Conservation (phyloP, 2,888 invertebrate genomes). For the Limnephilus lunatus region DNA sequence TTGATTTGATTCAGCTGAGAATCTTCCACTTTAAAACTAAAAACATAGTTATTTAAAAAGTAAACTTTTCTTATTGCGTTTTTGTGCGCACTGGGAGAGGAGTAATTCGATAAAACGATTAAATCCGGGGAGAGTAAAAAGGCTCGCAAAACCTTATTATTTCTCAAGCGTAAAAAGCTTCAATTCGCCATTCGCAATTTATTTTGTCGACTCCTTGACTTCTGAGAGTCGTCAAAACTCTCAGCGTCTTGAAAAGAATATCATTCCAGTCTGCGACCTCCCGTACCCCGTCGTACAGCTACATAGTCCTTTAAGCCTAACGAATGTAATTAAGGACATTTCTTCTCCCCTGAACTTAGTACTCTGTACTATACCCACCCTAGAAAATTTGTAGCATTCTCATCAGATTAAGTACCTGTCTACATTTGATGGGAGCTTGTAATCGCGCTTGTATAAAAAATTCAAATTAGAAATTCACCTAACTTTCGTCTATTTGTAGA, state of each 20-base stretch:
- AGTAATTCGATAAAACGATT: background rate
- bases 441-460: background rate
- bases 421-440: background rate
- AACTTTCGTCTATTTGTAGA: background rate
- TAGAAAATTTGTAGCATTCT: background rate
- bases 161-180: slow-evolving; percentile 22
- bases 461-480: background rate
- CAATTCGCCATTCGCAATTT: slow-evolving; percentile 38
- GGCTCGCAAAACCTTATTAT: slow-evolving; percentile 18
- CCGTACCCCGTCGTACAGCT: background rate
- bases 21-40: background rate
- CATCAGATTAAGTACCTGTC: slow-evolving; percentile 10
- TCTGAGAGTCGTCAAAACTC: slow-evolving; percentile 23
- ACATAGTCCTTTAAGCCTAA: slow-evolving; percentile 19
- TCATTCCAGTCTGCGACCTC: slow-evolving; percentile 10
- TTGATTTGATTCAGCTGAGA: background rate
- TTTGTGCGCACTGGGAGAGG: background rate
- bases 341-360: background rate
- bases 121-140: background rate
- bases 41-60: background rate
- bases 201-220: slow-evolving; percentile 28
- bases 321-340: slow-evolving; percentile 36
- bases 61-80: background rate
- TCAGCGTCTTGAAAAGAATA: slow-evolving; percentile 27
- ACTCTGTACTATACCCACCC: background rate